Percentiles rank a stretch among this genome's conserved stretches.
These are phyloP conservation scores for Palloptera scutellata DNA, from an alignment of 2,888 invertebrate genomes.

Conservation along the genomic window DNA sequence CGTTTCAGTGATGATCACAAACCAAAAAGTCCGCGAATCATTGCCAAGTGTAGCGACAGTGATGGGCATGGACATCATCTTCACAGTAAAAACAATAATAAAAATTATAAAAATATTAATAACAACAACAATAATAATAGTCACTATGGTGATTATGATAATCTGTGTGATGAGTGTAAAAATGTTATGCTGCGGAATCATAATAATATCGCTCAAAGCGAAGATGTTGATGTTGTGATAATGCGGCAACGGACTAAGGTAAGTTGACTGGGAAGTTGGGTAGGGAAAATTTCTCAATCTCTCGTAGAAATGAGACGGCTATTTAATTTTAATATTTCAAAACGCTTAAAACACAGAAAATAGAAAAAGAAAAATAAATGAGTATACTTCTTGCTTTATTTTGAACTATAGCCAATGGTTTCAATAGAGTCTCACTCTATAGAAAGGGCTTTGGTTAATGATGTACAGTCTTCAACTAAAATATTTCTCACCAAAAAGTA, in stretches of 20 bases:
- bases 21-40: slow-evolving; percentile 30
- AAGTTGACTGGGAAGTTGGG: slow-evolving; percentile 20
- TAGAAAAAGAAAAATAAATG: no score
- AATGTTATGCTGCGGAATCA: slow-evolving; percentile 56
- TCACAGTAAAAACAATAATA: slow-evolving; percentile 28
- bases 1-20: slow-evolving; percentile 21
- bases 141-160: slow-evolving; percentile 24
- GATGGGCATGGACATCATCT: slow-evolving; percentile 28
- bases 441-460: no score
- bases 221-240: slow-evolving; percentile 31
- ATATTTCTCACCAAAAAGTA: no score
- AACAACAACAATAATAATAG: slow-evolving; percentile 25
- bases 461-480: no score
- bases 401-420: no score
- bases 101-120: background rate
- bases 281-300: no score
- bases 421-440: no score
- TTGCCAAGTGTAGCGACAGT: slow-evolving; percentile 34
- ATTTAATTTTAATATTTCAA: no score
- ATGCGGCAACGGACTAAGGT: slow-evolving; percentile 39
- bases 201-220: slow-evolving; percentile 54
- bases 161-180: slow-evolving; percentile 55
- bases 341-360: no score
- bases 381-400: no score
- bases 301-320: no score